Evolutionary conservation across 1,140 invertebrate genomes (phyloP).

Genomic region (Tachypleus tridentatus): DNA sequence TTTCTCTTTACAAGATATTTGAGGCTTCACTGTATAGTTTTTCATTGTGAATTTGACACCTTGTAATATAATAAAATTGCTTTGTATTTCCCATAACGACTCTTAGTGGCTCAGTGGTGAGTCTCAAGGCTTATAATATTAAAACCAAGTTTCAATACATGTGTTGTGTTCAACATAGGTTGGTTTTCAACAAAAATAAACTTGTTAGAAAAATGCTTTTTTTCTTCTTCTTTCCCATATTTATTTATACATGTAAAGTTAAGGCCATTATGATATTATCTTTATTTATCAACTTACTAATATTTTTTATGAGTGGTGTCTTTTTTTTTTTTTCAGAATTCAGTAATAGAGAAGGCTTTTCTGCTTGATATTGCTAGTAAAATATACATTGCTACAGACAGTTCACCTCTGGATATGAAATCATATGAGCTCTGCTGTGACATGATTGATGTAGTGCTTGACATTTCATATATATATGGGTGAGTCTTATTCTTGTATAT

Average conservation of each 20-base stretch:
- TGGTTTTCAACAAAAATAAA: too few relatives aligned
- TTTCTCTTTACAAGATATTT: too few relatives aligned
- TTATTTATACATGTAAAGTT: conserved; percentile 1
- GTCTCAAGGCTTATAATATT: too few relatives aligned
- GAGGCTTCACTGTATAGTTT: too few relatives aligned
- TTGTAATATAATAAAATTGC: too few relatives aligned
- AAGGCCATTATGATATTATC: not conserved
- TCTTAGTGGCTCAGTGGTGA: not conserved
- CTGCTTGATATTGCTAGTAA: conserved; percentile 97
- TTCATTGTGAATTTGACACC: too few relatives aligned
- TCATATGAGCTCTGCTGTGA: conserved; percentile 99
- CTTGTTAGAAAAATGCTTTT: not conserved
- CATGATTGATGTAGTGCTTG: conserved; percentile 99
- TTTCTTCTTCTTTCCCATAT: conserved; percentile 3
- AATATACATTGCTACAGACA: conserved; percentile 99
- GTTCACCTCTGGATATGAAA: conserved; percentile 99
- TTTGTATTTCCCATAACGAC: too few relatives aligned
- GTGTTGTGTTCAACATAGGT: too few relatives aligned
- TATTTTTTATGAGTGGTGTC: not conserved
- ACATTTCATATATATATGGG: conserved; percentile 98
- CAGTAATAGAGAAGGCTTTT: conserved; percentile 95
- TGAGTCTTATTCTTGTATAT: conserved; percentile 36
- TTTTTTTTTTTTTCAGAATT: conserved; percentile 55
- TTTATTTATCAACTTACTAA: not conserved
- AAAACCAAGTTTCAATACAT: too few relatives aligned